Conservation (phyloP, 2,888 invertebrate genomes). For the Polyploca ridens region DNA sequence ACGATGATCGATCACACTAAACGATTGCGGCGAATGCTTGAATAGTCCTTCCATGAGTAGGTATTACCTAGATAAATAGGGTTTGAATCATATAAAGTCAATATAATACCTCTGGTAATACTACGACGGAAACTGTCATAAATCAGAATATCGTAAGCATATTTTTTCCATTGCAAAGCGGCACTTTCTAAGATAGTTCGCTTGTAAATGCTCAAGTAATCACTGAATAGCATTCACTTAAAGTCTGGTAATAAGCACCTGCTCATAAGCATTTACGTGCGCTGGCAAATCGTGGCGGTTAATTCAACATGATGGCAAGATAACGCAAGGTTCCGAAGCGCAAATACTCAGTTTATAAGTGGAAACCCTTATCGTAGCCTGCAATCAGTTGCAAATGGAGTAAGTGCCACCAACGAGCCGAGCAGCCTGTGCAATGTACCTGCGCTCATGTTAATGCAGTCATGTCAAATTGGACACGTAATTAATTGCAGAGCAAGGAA, state of each 20-base stretch:
- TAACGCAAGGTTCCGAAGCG: conserved; percentile 24
- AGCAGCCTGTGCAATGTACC: conserved; percentile 11
- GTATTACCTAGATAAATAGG: not conserved
- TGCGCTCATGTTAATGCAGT: conserved; percentile 12
- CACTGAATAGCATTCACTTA: conserved; percentile 3
- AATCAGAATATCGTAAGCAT: conserved; percentile 16
- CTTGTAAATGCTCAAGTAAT: conserved; percentile 12
- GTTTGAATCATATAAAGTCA: not conserved
- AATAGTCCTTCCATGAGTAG: no score
- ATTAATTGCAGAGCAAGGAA: conserved; percentile 19
- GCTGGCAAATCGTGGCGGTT: conserved; percentile 35
- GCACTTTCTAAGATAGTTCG: conserved; percentile 5
- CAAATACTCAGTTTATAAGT: conserved; percentile 30
- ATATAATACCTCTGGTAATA: not conserved
- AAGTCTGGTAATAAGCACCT: conserved; percentile 7
- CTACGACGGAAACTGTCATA: conserved; percentile 1
- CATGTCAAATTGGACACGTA: conserved; percentile 13
- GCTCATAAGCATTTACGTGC: conserved; percentile 21
- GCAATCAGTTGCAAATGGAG: conserved; percentile 25
- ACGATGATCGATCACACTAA: no score
- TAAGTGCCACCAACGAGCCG: conserved; percentile 31
- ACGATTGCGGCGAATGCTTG: no score
- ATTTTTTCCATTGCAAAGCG: conserved; percentile 16
- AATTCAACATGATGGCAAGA: conserved; percentile 38
- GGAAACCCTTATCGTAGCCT: conserved; percentile 24